These are phyloP conservation scores for Oedothorax gibbosus DNA, from an alignment of 1,140 invertebrate species.

Conservation along the genomic window DNA sequence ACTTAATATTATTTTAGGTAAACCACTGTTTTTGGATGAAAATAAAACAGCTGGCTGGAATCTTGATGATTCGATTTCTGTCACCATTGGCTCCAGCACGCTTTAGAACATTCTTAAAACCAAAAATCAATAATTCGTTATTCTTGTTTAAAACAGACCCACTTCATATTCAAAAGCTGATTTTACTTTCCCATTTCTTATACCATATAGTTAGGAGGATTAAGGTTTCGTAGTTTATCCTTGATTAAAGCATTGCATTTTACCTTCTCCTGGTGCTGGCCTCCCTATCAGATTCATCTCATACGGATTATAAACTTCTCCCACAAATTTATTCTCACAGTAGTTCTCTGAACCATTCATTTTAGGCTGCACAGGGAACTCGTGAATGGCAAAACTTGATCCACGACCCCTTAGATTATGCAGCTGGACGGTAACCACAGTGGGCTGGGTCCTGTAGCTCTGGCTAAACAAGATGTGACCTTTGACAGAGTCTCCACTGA, in stretches of 20 bases:
- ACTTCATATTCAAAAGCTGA: too few relatives aligned
- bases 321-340: constrained; percentile 67
- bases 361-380: constrained; percentile 69
- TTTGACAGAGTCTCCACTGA: constrained; percentile 83
- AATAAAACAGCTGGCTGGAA: too few relatives aligned
- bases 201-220: neutral
- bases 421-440: constrained; percentile 82
- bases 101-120: neutral
- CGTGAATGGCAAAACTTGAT: constrained; percentile 71
- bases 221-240: too few relatives aligned
- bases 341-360: constrained; percentile 64
- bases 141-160: too few relatives aligned
- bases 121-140: neutral
- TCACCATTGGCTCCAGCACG: too few relatives aligned
- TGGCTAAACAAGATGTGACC: constrained; percentile 80
- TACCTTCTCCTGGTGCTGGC: constrained; percentile 35
- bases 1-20: too few relatives aligned
- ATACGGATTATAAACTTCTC: constrained; percentile 72
- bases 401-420: constrained; percentile 71
- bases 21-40: too few relatives aligned
- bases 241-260: neutral
- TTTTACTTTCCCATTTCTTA: neutral
- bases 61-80: too few relatives aligned
- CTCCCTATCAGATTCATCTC: constrained; percentile 61
- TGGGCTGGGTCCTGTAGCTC: constrained; percentile 85